A percentile compares a stretch with the other conserved stretches of the same genome.
These are phyloP conservation scores for Dissostichus mawsoni DNA, from an alignment of 2,113 vertebrate species.

Conservation along the genomic window DNA sequence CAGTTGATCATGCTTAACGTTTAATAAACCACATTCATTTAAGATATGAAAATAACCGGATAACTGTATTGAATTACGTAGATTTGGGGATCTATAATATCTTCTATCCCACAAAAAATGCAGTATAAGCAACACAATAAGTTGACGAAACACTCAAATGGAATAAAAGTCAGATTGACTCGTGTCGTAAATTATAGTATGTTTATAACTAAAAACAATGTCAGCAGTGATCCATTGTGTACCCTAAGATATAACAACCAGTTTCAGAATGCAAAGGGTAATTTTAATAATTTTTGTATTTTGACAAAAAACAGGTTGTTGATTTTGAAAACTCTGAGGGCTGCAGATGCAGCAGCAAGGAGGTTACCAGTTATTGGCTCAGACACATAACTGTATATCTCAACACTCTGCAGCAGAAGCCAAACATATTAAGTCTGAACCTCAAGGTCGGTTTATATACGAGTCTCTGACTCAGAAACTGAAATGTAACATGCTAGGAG, in stretches of 20 bases:
- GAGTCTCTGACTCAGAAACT: constrained; percentile 5
- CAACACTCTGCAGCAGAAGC: constrained; percentile 35
- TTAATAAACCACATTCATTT: too few relatives aligned
- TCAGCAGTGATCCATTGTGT: too few relatives aligned
- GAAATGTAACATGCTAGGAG: background rate
- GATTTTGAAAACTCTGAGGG: constrained; percentile 4
- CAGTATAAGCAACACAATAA: too few relatives aligned
- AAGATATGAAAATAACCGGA: too few relatives aligned
- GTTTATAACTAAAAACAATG: too few relatives aligned
- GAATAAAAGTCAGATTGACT: too few relatives aligned
- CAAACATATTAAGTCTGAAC: constrained; percentile 40
- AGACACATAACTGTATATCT: constrained; percentile 42
- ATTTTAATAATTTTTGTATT: constrained; percentile 7
- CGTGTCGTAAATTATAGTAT: too few relatives aligned
- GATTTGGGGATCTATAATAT: too few relatives aligned
- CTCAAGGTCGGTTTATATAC: constrained; percentile 61
- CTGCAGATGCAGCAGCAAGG: constrained; percentile 25
- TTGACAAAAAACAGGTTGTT: constrained; percentile 1
- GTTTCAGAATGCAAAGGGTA: background rate
- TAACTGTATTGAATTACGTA: too few relatives aligned
- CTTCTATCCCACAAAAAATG: too few relatives aligned
- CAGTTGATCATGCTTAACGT: too few relatives aligned
- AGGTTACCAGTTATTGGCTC: constrained; percentile 39
- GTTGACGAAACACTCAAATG: too few relatives aligned
- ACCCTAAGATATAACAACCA: background rate